Evolutionary conservation across 2,888 invertebrate species (phyloP).

Genomic region (Hedya salicella): DNA sequence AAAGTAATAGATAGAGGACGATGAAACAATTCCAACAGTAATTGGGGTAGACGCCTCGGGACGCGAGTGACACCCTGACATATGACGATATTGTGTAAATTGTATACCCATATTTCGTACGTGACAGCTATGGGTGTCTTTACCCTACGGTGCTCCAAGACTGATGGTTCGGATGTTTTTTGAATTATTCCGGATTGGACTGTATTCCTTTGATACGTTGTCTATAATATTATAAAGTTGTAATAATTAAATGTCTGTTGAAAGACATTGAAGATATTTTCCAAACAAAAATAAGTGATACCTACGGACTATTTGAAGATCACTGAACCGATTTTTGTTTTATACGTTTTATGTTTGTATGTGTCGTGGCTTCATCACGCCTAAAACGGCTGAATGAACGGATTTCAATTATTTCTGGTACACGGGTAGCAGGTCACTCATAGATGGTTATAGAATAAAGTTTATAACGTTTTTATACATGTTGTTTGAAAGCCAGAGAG

Average conservation of each 20-base stretch:
- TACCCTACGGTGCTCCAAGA: constrained; percentile 46
- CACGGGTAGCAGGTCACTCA: too few relatives aligned
- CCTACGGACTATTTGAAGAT: too few relatives aligned
- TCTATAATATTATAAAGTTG: background rate
- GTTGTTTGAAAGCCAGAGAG: too few relatives aligned
- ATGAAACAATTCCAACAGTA: constrained; percentile 77
- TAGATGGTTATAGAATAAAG: too few relatives aligned
- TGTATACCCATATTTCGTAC: constrained; percentile 67
- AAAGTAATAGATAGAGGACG: constrained; percentile 75
- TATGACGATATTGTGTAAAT: constrained; percentile 80
- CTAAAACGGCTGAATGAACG: too few relatives aligned
- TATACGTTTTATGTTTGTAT: too few relatives aligned
- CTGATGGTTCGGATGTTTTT: constrained; percentile 32
- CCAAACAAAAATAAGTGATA: too few relatives aligned
- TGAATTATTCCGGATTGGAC: constrained; percentile 17
- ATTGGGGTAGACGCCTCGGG: constrained; percentile 75
- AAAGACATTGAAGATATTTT: background rate
- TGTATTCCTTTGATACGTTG: background rate
- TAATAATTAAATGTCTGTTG: background rate
- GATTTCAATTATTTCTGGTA: too few relatives aligned
- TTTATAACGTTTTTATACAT: too few relatives aligned
- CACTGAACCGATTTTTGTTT: too few relatives aligned
- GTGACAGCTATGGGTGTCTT: constrained; percentile 57
- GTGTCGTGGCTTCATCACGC: too few relatives aligned
- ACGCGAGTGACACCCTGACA: constrained; percentile 71